These are phyloP conservation scores for Corvus moneduloides DNA, from an alignment of 2,113 vertebrate species.

Conservation along the genomic window DNA sequence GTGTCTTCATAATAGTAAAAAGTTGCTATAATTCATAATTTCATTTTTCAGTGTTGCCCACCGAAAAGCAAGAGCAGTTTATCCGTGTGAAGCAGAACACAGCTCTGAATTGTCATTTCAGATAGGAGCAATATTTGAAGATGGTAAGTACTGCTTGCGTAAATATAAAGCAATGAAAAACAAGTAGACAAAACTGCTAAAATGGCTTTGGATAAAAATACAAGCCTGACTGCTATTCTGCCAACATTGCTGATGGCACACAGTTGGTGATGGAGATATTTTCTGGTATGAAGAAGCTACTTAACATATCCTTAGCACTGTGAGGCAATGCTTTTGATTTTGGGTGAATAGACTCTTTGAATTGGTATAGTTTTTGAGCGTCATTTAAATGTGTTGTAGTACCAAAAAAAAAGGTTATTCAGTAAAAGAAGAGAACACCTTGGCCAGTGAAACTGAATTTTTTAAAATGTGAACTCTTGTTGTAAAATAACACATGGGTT, in stretches of 20 bases:
- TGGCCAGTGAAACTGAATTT: not conserved
- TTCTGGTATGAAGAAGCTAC: not conserved
- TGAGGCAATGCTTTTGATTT: not conserved
- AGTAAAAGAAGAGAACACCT: not conserved
- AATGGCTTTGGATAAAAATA: conserved; percentile 30
- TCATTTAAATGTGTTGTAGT: not conserved
- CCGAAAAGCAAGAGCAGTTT: conserved; percentile 93
- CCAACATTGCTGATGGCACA: not conserved
- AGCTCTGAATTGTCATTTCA: conserved; percentile 96
- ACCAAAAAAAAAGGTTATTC: not conserved
- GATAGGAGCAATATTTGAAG: conserved; percentile 93
- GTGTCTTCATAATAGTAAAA: not conserved
- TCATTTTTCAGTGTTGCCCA: conserved; percentile 77
- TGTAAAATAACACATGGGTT: not conserved
- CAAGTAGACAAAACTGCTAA: conserved; percentile 12
- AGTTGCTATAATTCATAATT: not conserved
- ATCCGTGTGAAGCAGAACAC: conserved; percentile 94
- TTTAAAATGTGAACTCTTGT: not conserved
- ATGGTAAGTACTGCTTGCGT: conserved; percentile 83
- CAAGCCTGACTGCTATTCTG: not conserved
- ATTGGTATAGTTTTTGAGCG: not conserved
- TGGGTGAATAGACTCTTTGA: not conserved
- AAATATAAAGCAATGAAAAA: conserved; percentile 33
- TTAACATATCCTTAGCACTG: not conserved
- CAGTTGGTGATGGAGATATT: not conserved